A percentile compares a stretch with the other conserved stretches of the same genome.
These are phyloP conservation scores for Plecotus auritus DNA, from an alignment of 2,113 vertebrate genomes.

Conservation along the genomic window DNA sequence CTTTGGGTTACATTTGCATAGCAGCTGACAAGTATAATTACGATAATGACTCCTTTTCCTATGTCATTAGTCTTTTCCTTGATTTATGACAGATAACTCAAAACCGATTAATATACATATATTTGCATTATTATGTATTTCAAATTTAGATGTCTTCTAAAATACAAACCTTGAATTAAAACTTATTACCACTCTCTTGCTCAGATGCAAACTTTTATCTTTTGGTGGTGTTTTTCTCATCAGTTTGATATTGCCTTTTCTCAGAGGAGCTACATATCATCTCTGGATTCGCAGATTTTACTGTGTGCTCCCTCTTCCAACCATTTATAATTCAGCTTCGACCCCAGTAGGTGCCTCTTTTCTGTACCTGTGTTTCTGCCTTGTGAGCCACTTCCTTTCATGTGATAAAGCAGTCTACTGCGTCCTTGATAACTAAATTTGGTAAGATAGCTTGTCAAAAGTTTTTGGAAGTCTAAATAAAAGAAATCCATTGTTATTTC, in stretches of 20 bases:
- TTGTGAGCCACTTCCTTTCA: not conserved
- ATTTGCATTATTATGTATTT: not conserved
- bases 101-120: not conserved
- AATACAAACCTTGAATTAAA: not conserved
- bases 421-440: not conserved
- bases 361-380: not conserved
- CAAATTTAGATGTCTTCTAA: not conserved
- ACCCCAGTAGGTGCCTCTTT: not conserved
- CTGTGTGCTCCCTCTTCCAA: not conserved
- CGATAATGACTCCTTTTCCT: not conserved
- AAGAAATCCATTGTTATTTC: not conserved
- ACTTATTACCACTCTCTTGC: not conserved
- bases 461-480: constrained; percentile 5
- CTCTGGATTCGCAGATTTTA: not conserved
- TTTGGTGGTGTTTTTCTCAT: not conserved
- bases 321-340: not conserved
- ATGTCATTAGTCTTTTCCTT: not conserved
- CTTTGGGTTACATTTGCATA: not conserved
- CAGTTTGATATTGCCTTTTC: not conserved
- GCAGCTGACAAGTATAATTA: not conserved
- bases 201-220: not conserved
- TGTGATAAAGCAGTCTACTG: not conserved
- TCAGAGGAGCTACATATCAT: not conserved
- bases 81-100: not conserved
- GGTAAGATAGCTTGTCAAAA: not conserved